Evolutionary conservation across 1,140 invertebrate species (phyloP), one percentile per base, ranked within the genome.

Genomic region (Bombus waltoni): DNA sequence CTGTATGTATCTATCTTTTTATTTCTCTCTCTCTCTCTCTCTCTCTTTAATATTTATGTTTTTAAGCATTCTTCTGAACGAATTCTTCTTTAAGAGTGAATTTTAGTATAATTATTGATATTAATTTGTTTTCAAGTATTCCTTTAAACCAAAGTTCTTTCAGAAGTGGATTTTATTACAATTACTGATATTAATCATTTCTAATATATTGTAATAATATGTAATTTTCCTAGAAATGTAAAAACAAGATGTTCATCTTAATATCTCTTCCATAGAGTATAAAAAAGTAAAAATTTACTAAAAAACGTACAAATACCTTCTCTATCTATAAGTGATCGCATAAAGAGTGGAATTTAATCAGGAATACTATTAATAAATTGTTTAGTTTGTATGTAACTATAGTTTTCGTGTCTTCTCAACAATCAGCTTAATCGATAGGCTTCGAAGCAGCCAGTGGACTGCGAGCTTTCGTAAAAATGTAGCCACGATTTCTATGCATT

Each of bases 401-500:
- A 38, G 25, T 35, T 25, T 9, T 72, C 53, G 28, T 47, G 9
- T 70, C 35, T 77, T 70, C 4, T 13, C 10, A 53, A 13, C 18
- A n/a, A 53, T 81, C 57, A 57, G 22, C 28, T 57, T 8, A n/a
- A 74, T 74, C 9, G 15, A 62, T 5, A 38, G 47, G n/a, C 44
- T 53, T 22, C 28, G 38, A 3, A 22, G 66, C 18, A 81, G 35
- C 18, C 47, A 38, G 44, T 72, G 35, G 0, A 71, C 35, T 35
- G 35, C 32, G 6, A 28, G 28, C 75, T 84, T 78, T 85, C 53
- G 83, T 53, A 74, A 73, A 81, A 53, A 65, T 28, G 8, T 44
- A 59, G 71, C 35, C 78, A 71, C 15, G 71, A 83, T 86, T 86
- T 86, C 85, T 83, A 86, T 76, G 44, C 59, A 59, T 47, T 44